A percentile compares a stretch with the other conserved stretches of the same genome.
These are phyloP conservation scores for Apaloderma vittatum DNA, from an alignment of 2,113 vertebrate species.

Conservation along the genomic window DNA sequence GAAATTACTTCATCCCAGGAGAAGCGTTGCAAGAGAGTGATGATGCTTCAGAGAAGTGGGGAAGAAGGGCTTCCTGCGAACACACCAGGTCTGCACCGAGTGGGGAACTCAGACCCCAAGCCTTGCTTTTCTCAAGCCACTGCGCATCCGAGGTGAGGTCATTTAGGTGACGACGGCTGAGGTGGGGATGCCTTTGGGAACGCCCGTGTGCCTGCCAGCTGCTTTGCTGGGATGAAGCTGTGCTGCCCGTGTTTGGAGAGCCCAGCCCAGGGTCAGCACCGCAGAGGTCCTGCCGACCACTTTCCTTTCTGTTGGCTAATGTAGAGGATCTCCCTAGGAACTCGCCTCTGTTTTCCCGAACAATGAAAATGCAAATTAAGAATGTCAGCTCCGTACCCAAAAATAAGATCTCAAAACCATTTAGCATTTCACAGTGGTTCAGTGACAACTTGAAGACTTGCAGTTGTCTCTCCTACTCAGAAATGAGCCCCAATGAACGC, in stretches of 20 bases:
- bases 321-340: slow-evolving; percentile 24
- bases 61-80: not conserved
- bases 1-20: not conserved
- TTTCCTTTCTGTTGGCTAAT: not conserved
- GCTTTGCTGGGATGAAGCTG: not conserved
- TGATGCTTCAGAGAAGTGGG: not conserved
- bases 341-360: not conserved
- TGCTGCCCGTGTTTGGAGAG: not conserved
- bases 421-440: slow-evolving; percentile 30
- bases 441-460: slow-evolving; percentile 29
- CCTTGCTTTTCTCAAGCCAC: not conserved
- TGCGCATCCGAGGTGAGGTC: not conserved
- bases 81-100: fast-evolving
- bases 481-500: not conserved
- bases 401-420: slow-evolving; percentile 46
- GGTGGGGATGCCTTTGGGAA: not conserved
- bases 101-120: not conserved
- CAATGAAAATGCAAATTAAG: slow-evolving; percentile 28
- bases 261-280: fast-evolving
- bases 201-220: not conserved
- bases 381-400: slow-evolving; percentile 38
- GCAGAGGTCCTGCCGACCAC: fast-evolving
- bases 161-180: not conserved
- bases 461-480: not conserved
- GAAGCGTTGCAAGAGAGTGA: not conserved